Evolutionary conservation across 2,797 vertebrate species (phyloP), one percentile per base, ranked within the genome.

Genomic region (Pteropus rufus): DNA sequence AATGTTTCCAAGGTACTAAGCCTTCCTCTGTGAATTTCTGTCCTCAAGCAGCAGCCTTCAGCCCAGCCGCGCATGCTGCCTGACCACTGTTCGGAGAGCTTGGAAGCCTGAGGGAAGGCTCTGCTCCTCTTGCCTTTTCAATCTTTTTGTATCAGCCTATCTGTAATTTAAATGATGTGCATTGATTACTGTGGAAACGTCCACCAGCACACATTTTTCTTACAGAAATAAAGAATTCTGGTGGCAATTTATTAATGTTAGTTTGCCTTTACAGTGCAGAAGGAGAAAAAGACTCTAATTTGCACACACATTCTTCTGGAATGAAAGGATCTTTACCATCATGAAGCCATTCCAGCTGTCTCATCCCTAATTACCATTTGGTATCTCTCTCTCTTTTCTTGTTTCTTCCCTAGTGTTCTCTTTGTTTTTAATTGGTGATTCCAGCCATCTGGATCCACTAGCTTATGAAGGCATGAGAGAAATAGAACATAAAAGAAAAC

Each of bases 311-410:
- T 98, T 98, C 95, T 96, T 98, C 91, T 93, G 83, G 93, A 96
- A 95, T 98, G 97, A 98, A 98, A 97, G 97, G 97, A 98, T 97
- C 95, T 31, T 69, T 96, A 88, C 95, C 98, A 98, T 98, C 98
- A 93, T 98, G 98, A 98, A 98, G 93, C 98, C 84, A 98, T 98
- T 98, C 98, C 94, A 97, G 97, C 98, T 98, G 97, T 98, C 98
- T 98, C 96, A 97, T 98, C 95, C 97, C 91, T 98, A 98, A 98
- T 98, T 98, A 97, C 98, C 89, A 46, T 70, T 98, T 96, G 97
- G 96, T 98, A 94, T 98, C 97, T 98, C 96, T 97, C 95, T 96
- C 79, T 91, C 97, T 97, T 49, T 91, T 89, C 96, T 97, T 64
- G 95, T 97, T 80, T 93, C 95, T 97, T 97, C 69, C 76, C 77